These are phyloP conservation scores for Drosophila affinis DNA, from an alignment of 2,888 invertebrate species.

Conservation along the genomic window DNA sequence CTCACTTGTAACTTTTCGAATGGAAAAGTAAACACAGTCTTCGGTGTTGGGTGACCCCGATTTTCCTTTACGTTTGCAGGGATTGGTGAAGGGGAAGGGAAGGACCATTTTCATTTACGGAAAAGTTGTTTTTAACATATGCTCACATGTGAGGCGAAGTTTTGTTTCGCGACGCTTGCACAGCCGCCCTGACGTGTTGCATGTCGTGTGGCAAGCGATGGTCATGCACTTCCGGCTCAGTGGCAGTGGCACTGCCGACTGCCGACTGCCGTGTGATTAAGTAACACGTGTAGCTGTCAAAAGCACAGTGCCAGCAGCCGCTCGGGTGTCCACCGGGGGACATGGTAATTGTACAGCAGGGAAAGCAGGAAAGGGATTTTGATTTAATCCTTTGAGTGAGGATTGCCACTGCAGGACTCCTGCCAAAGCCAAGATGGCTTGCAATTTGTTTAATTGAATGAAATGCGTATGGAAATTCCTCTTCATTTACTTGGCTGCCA, in stretches of 20 bases:
- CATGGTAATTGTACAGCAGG: constrained; percentile 46
- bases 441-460: constrained; percentile 18
- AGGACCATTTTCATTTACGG: constrained; percentile 23
- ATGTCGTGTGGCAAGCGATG: constrained; percentile 41
- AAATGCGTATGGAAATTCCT: too few species aligned
- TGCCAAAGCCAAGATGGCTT: neutral
- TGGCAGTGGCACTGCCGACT: constrained; percentile 24
- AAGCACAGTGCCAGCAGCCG: constrained; percentile 1
- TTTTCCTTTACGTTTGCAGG: too few species aligned
- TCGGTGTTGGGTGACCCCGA: too few species aligned
- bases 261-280: constrained; percentile 32
- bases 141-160: constrained; percentile 4
- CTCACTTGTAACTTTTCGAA: too few species aligned
- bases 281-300: constrained; percentile 55
- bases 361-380: constrained; percentile 1
- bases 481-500: constrained; percentile 11
- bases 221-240: constrained; percentile 64
- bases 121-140: constrained; percentile 19
- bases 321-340: constrained; percentile 19
- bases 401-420: neutral
- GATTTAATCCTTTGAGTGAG: too few species aligned
- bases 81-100: neutral
- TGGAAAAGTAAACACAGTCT: too few species aligned
- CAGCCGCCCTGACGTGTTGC: constrained; percentile 41
- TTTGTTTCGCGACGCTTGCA: constrained; percentile 26